phyloP scores from a whole-genome alignment of 2,888 invertebrate species.

The Parasteatoda lunata region DNA sequence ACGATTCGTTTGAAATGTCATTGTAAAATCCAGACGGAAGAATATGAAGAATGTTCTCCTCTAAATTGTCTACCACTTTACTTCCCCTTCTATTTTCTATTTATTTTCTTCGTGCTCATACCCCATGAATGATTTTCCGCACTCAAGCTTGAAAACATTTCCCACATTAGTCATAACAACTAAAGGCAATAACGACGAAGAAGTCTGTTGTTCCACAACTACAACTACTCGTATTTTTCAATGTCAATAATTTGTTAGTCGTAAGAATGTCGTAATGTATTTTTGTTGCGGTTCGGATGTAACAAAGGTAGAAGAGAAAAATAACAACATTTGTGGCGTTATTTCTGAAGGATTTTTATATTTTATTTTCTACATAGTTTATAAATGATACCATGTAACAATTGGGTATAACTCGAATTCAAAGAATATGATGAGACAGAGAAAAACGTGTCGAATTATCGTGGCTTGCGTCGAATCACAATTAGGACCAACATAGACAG shows the following conservation, averaged over 20 bases:
- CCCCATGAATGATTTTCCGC: constrained; percentile 14
- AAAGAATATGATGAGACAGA: too few relatives aligned
- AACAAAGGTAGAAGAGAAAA: too few relatives aligned
- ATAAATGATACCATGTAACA: too few relatives aligned
- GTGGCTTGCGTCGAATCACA: too few relatives aligned
- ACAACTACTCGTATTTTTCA: constrained; percentile 52
- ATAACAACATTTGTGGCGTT: too few relatives aligned
- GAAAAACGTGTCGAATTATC: too few relatives aligned
- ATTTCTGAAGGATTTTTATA: too few relatives aligned
- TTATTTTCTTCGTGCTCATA: background rate
- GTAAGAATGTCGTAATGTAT: constrained; percentile 2
- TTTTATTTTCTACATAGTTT: too few relatives aligned
- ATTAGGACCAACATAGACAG: too few relatives aligned
- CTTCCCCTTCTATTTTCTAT: background rate
- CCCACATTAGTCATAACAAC: constrained; percentile 52
- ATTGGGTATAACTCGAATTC: too few relatives aligned
- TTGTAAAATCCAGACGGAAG: background rate
- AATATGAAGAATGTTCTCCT: background rate
- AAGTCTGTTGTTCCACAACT: constrained; percentile 3
- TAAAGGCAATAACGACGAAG: constrained; percentile 5
- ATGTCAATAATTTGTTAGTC: constrained; percentile 44
- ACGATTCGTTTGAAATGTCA: background rate
- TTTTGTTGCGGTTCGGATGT: too few relatives aligned
- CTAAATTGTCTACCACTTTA: background rate
- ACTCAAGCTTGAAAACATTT: constrained; percentile 48